Base-by-base conservation (phyloP, 2,888 invertebrate species). In the Coelopa pilipes region DNA sequence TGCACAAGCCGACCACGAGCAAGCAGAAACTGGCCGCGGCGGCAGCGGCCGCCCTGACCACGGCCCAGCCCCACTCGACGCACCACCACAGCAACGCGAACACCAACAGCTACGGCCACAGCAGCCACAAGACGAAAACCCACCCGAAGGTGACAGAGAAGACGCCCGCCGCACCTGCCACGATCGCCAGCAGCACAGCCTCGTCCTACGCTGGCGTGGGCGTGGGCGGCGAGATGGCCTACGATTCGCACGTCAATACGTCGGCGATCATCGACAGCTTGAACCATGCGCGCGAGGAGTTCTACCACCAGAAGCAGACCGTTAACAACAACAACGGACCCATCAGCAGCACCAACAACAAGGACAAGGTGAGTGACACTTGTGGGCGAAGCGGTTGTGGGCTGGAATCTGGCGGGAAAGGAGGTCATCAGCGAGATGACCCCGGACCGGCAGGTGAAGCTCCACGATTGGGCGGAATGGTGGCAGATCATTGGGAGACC, bases 231-330 rank as follows among this genome's bases (percentile, higher is more conserved):
- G 83, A 84, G 72, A 81, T 87, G 75, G 83, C 84, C 76, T 87
- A 87, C 76, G 86, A 86, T 82, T 79, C 82, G 3, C 85, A 86
- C 81, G 87, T 86, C 76, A 87, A 87, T 80, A 84, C 87, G 62
- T 86, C 87, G 70, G 86, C 87, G 53, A 83, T 88, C 76, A 87
- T 88, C 79, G 87, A 88, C 80, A 87, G 86, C 78, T 81, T 88
- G 69, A 86, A 85, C 80, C 83, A 85, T 76, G 83, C 87, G 75
- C 86, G 87, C 73, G 86, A 87, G 75, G 87, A 87, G 80, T 86
- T 86, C 80, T 87, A 86, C 79, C 84, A 85, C 76, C 86, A 85
- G 74, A 84, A 85, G 73, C 80, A 77, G 74, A 79, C 79, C 76
- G 78, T 80, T 73, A 80, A 79, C 76, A 50, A 50, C 50, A 66